Evolutionary conservation across 2,888 invertebrate species (phyloP).

Genomic region (Diplolepis rosae): DNA sequence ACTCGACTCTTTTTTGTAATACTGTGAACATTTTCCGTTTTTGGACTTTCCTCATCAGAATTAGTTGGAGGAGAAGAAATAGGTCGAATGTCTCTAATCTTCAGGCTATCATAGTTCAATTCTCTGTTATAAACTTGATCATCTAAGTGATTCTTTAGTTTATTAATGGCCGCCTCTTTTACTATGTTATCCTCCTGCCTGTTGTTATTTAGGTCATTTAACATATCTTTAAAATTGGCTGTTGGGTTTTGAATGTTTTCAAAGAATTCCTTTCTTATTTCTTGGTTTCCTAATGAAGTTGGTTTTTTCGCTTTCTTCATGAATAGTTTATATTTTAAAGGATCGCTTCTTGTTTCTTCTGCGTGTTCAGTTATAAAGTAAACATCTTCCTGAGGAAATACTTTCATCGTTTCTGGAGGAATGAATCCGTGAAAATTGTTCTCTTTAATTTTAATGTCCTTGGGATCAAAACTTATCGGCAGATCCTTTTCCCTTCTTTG

Average conservation of each 20-base stretch:
- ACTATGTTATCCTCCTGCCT: too few species aligned
- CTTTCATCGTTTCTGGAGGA: conserved; percentile 43
- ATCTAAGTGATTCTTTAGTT: too few species aligned
- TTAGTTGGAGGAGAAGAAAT: not conserved
- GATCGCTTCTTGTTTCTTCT: conserved; percentile 29
- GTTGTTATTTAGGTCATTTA: too few species aligned
- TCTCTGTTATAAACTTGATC: too few species aligned
- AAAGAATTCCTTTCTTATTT: conserved; percentile 39
- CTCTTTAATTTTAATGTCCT: conserved; percentile 48
- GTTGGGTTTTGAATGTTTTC: conserved; percentile 43
- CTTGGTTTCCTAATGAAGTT: conserved; percentile 43
- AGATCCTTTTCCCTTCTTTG: conserved; percentile 20
- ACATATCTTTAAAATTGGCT: conserved; percentile 36
- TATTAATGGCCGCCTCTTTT: too few species aligned
- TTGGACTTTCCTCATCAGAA: not conserved
- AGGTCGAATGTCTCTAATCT: not conserved
- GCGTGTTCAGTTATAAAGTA: conserved; percentile 46
- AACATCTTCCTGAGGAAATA: conserved; percentile 58
- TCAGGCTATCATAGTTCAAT: too few species aligned
- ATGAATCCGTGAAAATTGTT: conserved; percentile 60
- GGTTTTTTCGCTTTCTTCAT: conserved; percentile 5
- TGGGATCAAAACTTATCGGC: conserved; percentile 34
- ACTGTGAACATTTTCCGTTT: not conserved
- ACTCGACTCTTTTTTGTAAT: not conserved
- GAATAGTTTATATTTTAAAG: not conserved